Base-by-base conservation (phyloP, 92 coral and sea anemone species). In the Siderastrea siderea region DNA sequence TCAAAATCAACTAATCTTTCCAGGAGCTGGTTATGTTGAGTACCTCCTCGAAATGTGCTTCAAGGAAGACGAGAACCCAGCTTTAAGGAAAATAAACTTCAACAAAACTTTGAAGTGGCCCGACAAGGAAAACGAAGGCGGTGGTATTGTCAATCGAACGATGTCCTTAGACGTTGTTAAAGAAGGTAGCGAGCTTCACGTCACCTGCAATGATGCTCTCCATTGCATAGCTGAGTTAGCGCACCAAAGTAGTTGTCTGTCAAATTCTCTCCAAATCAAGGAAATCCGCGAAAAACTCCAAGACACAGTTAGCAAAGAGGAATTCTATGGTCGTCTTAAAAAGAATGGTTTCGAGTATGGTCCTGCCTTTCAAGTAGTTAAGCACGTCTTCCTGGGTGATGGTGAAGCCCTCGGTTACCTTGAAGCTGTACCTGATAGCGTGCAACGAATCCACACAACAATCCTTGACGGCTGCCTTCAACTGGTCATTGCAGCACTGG, bases 291-390 rank as follows among this genome's bases (percentile, higher is more conserved):
- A 7, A 2, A 38, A 43, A 26, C 50, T 67, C 48, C 11, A 9
- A 11, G 47, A 67, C 11, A 67, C 50, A 43, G 3, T 67, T 26
- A 48, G 15, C 3, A 67, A 67, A 67, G 71, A 67, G 71, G 48
- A 38, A 44, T 67, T 67, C 71, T 67, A 67, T 67, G 3, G 5
- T 2, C 47, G 43, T 43, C 47, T 67, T 38, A 67, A 1, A 0
- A 67, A 67, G 71, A 67, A 67, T 38, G 90, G 96, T 15, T 91
- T 88, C 67, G 15, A 83, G 38, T 26, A 26, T 26, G 38, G 38
- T 26, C 38, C 38, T 26, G 38, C 38, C 38, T 26, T 26, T 26
- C 38, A 26, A 26, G 38, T 26, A 26, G 38, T 26, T 26, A 26
- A 26, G 38, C 38, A 26, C 0, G 38, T 26, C 38, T 26, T 26